Conservation (phyloP, 2,797 vertebrate genomes). For the Lepidocolaptes lacrymiger region DNA sequence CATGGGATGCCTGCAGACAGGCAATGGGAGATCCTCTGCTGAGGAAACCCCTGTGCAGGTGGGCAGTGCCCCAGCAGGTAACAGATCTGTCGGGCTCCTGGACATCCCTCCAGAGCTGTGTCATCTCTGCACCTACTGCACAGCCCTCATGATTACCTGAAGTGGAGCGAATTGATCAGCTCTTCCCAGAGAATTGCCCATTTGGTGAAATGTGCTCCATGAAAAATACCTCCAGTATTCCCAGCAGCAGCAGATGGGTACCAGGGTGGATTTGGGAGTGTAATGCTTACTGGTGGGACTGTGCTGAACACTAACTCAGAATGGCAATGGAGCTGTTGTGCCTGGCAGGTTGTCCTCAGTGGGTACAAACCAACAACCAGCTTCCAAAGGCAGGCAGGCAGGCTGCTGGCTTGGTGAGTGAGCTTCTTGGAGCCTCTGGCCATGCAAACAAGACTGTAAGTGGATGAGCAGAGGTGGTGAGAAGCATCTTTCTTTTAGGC, state of each 20-base stretch:
- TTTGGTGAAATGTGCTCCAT: not conserved
- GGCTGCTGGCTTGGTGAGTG: not conserved
- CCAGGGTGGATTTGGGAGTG: not conserved
- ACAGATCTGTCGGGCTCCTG: too few relatives aligned
- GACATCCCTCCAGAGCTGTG: not conserved
- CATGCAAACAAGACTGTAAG: fast-evolving
- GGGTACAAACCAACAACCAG: not conserved
- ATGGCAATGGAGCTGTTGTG: not conserved
- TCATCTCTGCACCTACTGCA: not conserved
- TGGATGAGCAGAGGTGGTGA: not conserved
- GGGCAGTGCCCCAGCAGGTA: too few relatives aligned
- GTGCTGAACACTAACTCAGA: not conserved
- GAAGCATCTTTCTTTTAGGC: not conserved
- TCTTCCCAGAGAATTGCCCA: not conserved
- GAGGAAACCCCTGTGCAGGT: too few relatives aligned
- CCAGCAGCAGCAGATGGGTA: fast-evolving
- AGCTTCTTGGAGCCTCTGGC: not conserved
- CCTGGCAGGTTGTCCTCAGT: not conserved
- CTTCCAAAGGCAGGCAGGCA: fast-evolving
- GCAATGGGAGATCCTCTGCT: too few relatives aligned
- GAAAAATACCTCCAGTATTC: not conserved
- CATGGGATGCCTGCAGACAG: too few relatives aligned
- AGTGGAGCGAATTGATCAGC: not conserved
- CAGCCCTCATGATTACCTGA: not conserved
- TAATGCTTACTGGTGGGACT: not conserved